Conservation (phyloP, 1,140 invertebrate species). For the Brachionus angularis region DNA sequence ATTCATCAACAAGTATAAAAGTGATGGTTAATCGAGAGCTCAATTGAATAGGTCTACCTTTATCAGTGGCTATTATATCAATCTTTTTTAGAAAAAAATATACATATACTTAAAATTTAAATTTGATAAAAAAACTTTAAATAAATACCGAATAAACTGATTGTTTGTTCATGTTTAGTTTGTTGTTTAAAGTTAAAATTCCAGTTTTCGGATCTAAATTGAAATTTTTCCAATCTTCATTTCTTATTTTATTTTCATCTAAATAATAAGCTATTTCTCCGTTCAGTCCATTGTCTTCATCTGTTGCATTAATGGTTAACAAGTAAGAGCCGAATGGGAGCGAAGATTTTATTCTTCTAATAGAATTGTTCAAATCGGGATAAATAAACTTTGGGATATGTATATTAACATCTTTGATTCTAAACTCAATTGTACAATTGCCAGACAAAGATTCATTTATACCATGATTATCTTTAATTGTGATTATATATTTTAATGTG, state of each 20-base stretch:
- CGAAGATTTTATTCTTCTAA: constrained; percentile 22
- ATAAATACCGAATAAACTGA: constrained; percentile 5
- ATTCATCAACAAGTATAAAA: constrained; percentile 27
- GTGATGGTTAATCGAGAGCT: not conserved
- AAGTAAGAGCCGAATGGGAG: not conserved
- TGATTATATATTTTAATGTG: not conserved
- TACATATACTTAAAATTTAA: not conserved
- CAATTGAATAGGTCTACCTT: not conserved
- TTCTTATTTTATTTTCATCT: not conserved
- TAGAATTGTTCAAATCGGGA: constrained; percentile 13
- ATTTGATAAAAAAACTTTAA: not conserved
- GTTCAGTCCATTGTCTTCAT: constrained; percentile 23
- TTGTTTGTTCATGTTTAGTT: not conserved
- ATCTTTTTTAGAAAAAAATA: constrained; percentile 23
- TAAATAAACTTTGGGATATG: constrained; percentile 10
- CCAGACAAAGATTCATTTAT: not conserved
- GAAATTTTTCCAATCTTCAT: constrained; percentile 22
- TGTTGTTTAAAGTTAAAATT: not conserved
- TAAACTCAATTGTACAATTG: not conserved
- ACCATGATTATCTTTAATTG: not conserved
- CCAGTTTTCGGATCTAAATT: not conserved
- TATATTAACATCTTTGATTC: constrained; percentile 24
- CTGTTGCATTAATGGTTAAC: not conserved
- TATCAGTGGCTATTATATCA: constrained; percentile 31
- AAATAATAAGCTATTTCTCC: constrained; percentile 27